These are phyloP conservation scores for Castor canadensis DNA, from an alignment of 2,113 vertebrate species.

Conservation along the genomic window DNA sequence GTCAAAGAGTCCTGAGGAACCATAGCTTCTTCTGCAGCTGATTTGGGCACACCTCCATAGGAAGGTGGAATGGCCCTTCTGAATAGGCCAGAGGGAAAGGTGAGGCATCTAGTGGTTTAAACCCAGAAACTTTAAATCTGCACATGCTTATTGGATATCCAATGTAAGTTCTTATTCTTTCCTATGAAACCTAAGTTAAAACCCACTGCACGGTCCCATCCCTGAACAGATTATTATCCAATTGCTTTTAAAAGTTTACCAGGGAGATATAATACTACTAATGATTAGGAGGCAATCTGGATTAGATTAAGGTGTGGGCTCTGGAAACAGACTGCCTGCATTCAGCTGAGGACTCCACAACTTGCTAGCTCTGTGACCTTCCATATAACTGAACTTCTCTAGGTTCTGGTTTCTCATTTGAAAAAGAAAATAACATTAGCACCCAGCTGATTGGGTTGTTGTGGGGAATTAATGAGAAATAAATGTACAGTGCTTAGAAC, in stretches of 20 bases:
- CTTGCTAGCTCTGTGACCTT: neutral
- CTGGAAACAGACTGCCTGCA: neutral
- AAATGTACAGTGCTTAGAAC: neutral
- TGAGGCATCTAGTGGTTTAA: neutral
- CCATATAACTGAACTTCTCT: neutral
- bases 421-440: neutral
- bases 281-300: neutral
- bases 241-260: neutral
- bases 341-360: neutral
- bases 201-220: neutral
- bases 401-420: neutral
- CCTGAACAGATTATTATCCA: neutral
- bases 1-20: neutral
- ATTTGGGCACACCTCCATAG: neutral
- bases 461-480: neutral
- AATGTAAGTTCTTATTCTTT: neutral
- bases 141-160: neutral
- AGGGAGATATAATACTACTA: neutral
- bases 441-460: neutral
- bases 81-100: neutral
- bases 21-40: neutral
- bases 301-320: neutral
- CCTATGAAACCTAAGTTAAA: neutral
- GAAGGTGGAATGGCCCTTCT: neutral
- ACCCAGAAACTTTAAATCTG: neutral